Evolutionary conservation across 1,140 invertebrate species (phyloP), one percentile per base, ranked within the genome.

Genomic region (Dryas iulia): DNA sequence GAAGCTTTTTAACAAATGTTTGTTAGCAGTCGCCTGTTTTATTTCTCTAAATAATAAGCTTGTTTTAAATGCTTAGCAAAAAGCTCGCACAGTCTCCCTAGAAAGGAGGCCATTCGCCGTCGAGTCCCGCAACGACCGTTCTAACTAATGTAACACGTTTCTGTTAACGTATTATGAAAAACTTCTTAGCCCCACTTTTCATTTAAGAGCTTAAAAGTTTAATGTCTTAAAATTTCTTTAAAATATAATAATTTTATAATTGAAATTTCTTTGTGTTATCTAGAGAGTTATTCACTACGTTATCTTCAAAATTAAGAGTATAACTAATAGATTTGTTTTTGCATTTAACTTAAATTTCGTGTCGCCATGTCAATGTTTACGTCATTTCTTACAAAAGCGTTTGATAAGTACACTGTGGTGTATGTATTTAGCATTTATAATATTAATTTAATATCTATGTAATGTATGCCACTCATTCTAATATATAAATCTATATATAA

Each of bases 141-240:
- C 39, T 47, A n/a, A 47, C 39, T 47, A 47, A 47, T 47, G 18
- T 47, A 2, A 47, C 18, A 21, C 39, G 39, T 47, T 47, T 14
- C 14, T 47, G 39, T 47, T 47, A 47, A 47, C 14, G 39, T 47
- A 47, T 47, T 47, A 47, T 47, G 18, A 47, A 47, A 47, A 47
- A 47, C 39, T 47, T 47, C 39, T 47, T 47, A 2, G n/a, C 35
- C 18, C 18, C 6, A 18, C 39, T 47, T 47, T n/a, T 47, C 39
- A 47, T 47, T 47, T 47, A 10, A 47, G 2, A 47, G 39, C 18
- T 18, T 21, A 47, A 47, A 47, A 8, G 14, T 14, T 47, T 47
- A 3, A 47, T 47, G 2, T 47, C 7, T n/a, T 14, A 10, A 47
- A 47, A 14, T 47, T 47, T 47, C 3, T 21, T 47, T 47, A 35